Base-by-base conservation (phyloP, 2,113 vertebrate genomes). In the Triplophysa tibetana region DNA sequence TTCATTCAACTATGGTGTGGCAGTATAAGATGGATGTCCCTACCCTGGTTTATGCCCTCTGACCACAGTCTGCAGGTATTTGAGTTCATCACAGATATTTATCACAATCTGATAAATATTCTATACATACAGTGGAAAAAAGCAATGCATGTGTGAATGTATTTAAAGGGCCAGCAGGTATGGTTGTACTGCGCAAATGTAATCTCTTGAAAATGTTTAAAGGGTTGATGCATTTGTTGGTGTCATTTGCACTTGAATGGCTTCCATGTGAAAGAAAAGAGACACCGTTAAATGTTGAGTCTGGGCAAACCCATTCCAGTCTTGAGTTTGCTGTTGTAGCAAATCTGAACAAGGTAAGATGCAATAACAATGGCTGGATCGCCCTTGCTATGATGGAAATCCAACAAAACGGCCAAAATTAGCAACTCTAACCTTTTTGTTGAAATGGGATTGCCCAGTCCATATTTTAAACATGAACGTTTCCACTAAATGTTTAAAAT, bases 161-260 rank as follows among this genome's bases (percentile, higher is more conserved):
- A 75, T 79, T 86, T 86, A 86, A 86, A 86, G 84, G 84, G 84
- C 78, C 84, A 75, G 81, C 81, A 85, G 77, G 60, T 80, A 76
- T 70, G 66, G 58, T 77, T 64, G 81, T 78, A 74, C 63, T 81
- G 76, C 78, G 72, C 58, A 78, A 80, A 85, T 86, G 83, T 83
- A 76, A 80, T 52, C 60, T 83, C 81, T 81, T 81, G 83, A 77
- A 77, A 85, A 77, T 80, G 85, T 84, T 92, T 93, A 93, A 93
- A 93, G 92, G 91, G 90, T 88, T 90, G 84, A 88, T 92, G 90
- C 90, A 88, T 90, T 84, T 81, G 86, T 91, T 87, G 86, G 84
- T 77, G 81, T 75, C 56, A 65, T 81, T 56, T 62, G 62, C 79
- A 75, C 24, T 61, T 45, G 63, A 78, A 83, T 29, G 60, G 66